Evolutionary conservation across 37 sponge, comb jelly and placozoan genomes (phyloP).

Genomic region (Haliclona indistincta): DNA sequence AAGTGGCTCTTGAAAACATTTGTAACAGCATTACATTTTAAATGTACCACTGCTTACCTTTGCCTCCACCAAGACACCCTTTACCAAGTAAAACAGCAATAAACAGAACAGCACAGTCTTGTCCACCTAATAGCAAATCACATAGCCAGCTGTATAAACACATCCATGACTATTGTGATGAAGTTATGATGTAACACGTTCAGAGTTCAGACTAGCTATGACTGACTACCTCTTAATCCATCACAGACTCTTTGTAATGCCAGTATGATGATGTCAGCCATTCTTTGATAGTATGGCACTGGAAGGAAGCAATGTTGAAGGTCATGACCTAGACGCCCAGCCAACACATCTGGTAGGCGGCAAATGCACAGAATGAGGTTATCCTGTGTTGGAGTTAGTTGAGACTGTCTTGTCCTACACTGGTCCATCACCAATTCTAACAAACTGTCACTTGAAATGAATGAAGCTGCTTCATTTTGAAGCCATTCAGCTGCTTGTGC

Average conservation of each 20-base stretch:
- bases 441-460: not conserved
- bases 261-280: not conserved
- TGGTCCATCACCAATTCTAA: constrained; percentile 3
- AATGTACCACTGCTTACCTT: not conserved
- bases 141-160: too few species aligned
- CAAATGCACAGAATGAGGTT: constrained; percentile 32
- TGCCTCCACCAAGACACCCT: constrained; percentile 17
- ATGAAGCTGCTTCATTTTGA: constrained; percentile 5
- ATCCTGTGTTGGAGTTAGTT: constrained; percentile 32
- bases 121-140: constrained; percentile 3
- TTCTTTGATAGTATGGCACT: constrained; percentile 6
- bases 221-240: not conserved
- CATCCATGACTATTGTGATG: too few species aligned
- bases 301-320: constrained; percentile 27
- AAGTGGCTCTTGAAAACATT: constrained; percentile 26
- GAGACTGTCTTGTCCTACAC: not conserved
- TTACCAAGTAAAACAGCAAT: constrained; percentile 32
- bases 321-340: constrained; percentile 10
- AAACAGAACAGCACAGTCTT: constrained; percentile 20
- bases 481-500: constrained; percentile 32
- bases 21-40: not conserved
- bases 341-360: constrained; percentile 45
- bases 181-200: too few species aligned
- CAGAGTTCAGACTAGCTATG: not conserved
- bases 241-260: too few species aligned